These are phyloP conservation scores for Xiphorhynchus erythropygius DNA, from an alignment of 2,797 vertebrate genomes.

Conservation along the genomic window DNA sequence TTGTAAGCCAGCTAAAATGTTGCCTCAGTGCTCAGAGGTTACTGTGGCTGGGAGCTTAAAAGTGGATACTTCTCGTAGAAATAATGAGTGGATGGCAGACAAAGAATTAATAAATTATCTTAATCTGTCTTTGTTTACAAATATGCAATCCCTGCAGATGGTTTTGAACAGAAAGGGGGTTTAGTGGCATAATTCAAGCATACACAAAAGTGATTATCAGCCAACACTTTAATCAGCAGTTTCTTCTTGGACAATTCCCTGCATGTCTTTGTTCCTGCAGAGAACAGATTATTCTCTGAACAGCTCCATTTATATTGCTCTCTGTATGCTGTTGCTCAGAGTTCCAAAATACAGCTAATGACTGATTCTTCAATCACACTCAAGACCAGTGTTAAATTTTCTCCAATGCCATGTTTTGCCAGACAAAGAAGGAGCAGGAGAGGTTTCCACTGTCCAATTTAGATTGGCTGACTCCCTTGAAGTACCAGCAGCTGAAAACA, in stretches of 20 bases:
- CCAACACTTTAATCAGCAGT: slow-evolving; percentile 22
- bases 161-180: slow-evolving; percentile 42
- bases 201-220: slow-evolving; percentile 34
- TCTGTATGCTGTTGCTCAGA: not conserved
- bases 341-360: not conserved
- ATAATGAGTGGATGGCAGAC: slow-evolving; percentile 53
- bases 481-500: not conserved
- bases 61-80: slow-evolving; percentile 37
- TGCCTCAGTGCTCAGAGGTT: slow-evolving; percentile 47
- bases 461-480: not conserved
- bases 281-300: not conserved
- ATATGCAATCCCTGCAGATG: slow-evolving; percentile 42
- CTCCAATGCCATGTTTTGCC: not conserved
- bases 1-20: slow-evolving; percentile 63
- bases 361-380: not conserved
- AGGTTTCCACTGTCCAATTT: not conserved
- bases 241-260: slow-evolving; percentile 42
- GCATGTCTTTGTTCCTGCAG: not conserved
- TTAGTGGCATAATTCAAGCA: slow-evolving; percentile 46
- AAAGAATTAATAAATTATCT: slow-evolving; percentile 62
- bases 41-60: slow-evolving; percentile 34
- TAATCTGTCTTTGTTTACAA: slow-evolving; percentile 65
- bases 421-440: not conserved
- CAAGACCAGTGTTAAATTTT: not conserved
- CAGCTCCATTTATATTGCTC: not conserved